Percentiles rank a stretch among this genome's conserved stretches.
These are phyloP conservation scores for Antitype chi DNA, from an alignment of 2,888 invertebrate species.

Conservation along the genomic window DNA sequence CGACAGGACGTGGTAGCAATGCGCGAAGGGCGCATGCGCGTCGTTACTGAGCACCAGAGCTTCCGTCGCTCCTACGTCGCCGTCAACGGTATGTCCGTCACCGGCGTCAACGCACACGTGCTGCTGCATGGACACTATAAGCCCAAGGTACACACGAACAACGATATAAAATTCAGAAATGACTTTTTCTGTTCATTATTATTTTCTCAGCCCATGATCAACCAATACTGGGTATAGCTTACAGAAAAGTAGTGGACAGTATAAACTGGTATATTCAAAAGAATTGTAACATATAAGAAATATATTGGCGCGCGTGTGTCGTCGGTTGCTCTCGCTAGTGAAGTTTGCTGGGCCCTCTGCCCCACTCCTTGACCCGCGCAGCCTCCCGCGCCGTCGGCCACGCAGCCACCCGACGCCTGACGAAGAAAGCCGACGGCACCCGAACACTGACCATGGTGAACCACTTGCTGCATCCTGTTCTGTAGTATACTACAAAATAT, in stretches of 20 bases:
- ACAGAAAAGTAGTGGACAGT: no score
- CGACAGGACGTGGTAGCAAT: constrained; percentile 85
- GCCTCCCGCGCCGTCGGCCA: no score
- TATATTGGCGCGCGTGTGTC: no score
- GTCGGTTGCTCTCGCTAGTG: no score
- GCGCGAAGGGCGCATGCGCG: constrained; percentile 86
- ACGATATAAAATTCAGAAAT: neutral
- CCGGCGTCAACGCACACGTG: constrained; percentile 78
- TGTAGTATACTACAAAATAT: neutral
- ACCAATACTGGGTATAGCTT: neutral
- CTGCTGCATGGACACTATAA: constrained; percentile 75
- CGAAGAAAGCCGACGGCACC: no score
- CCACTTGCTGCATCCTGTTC: neutral
- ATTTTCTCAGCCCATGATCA: neutral
- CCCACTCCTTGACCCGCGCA: no score
- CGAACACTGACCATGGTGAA: neutral
- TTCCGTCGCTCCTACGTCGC: constrained; percentile 88
- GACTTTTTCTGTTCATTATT: neutral
- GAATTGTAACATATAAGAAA: no score
- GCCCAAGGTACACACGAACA: constrained; percentile 69
- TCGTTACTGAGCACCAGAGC: constrained; percentile 90
- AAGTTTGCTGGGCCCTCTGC: no score
- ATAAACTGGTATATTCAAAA: no score
- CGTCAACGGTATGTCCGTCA: constrained; percentile 76
- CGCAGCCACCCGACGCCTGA: no score